phyloP scores from a whole-genome alignment of 2,888 invertebrate species.

The Polylopha cassiicola region DNA sequence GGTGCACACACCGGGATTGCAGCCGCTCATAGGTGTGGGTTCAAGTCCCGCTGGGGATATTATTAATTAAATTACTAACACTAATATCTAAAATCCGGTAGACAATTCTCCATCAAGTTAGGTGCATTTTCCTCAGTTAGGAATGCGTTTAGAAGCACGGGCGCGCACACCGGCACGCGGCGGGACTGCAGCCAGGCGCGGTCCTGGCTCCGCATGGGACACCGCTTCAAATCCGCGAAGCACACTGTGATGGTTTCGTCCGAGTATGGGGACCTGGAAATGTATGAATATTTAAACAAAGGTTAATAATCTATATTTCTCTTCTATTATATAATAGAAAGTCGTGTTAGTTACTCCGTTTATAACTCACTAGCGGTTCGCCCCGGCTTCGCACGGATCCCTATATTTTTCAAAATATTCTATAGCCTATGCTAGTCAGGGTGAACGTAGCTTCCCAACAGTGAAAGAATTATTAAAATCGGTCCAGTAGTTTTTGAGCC shows the following conservation, averaged over 20 bases:
- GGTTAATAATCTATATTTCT: not conserved
- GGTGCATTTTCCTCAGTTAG: conserved; percentile 66
- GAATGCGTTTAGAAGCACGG: conserved; percentile 79
- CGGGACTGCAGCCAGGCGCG: conserved; percentile 73
- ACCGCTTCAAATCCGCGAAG: conserved; percentile 79
- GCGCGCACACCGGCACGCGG: conserved; percentile 79
- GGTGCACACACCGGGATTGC: too few species aligned
- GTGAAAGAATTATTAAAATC: too few species aligned
- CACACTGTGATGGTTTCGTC: conserved; percentile 81
- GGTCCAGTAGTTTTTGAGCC: too few species aligned
- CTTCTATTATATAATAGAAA: not conserved
- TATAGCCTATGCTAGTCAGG: too few species aligned
- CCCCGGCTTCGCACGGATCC: too few species aligned
- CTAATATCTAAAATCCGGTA: conserved; percentile 50
- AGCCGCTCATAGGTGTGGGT: too few species aligned
- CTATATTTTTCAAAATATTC: too few species aligned
- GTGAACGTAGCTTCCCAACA: too few species aligned
- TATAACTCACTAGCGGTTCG: too few species aligned
- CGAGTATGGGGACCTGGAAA: conserved; percentile 74
- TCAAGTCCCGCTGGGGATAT: too few species aligned
- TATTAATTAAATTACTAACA: too few species aligned
- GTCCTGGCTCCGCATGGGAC: conserved; percentile 69
- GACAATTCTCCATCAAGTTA: conserved; percentile 46
- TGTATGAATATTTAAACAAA: not conserved
- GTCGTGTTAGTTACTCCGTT: too few species aligned